These are phyloP conservation scores for Meriones unguiculatus DNA, from an alignment of 2,113 vertebrate genomes.

Conservation along the genomic window DNA sequence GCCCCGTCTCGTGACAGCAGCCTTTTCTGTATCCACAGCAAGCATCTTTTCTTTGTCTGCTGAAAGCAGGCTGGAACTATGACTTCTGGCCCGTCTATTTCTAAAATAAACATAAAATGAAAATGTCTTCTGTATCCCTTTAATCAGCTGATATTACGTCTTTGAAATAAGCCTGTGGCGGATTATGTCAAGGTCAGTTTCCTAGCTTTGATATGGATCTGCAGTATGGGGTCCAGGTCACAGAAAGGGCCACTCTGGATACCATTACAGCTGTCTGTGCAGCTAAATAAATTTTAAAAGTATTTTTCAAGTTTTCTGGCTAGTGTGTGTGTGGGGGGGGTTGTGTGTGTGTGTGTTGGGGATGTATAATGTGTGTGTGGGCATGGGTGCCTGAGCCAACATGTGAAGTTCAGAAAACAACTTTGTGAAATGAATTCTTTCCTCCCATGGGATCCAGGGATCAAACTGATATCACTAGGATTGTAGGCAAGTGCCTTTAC, in stretches of 20 bases:
- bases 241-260: neutral
- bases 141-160: neutral
- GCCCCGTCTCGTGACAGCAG: constrained; percentile 84
- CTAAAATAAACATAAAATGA: constrained; percentile 42
- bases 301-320: neutral
- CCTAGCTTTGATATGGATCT: neutral
- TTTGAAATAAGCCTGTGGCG: neutral
- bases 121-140: neutral
- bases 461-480: no score
- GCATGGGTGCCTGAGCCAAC: no score
- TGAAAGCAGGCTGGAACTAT: neutral
- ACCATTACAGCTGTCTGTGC: neutral
- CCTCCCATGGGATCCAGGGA: neutral
- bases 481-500: neutral
- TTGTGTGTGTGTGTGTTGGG: neutral
- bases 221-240: neutral
- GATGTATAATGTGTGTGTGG: neutral
- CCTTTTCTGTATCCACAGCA: neutral
- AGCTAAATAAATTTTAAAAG: neutral
- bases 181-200: neutral
- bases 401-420: neutral
- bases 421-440: neutral
- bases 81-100: neutral
- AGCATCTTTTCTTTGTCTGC: neutral
- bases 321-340: neutral